phyloP scores from a whole-genome alignment of 30 jellyfish, hydroid and myxozoan genomes.

The Chrysaora quinquecirrha region DNA sequence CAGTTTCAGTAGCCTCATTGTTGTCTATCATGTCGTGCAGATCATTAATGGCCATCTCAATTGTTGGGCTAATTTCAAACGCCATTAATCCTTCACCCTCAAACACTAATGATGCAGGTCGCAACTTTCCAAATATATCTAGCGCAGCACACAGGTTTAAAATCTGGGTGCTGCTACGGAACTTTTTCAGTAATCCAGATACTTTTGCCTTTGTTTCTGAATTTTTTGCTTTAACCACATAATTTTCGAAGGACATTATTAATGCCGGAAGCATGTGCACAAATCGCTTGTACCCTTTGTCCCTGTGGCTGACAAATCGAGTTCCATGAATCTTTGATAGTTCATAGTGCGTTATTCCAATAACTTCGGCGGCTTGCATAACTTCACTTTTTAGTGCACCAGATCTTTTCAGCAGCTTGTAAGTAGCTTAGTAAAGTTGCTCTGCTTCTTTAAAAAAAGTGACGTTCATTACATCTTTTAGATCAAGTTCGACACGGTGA shows the following conservation, averaged over 20 bases:
- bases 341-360: conserved; percentile 48
- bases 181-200: conserved; percentile 36
- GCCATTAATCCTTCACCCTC: conserved; percentile 42
- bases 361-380: conserved; percentile 42
- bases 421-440: too few species aligned
- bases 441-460: too few species aligned
- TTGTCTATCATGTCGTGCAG: too few species aligned
- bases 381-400: conserved; percentile 51
- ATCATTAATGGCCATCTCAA: not conserved
- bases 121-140: conserved; percentile 34
- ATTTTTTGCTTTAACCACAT: conserved; percentile 3
- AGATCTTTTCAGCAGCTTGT: conserved; percentile 43
- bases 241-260: conserved; percentile 33
- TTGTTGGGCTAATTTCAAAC: conserved; percentile 1
- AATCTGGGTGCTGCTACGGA: conserved; percentile 10
- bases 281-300: conserved; percentile 29
- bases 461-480: too few species aligned
- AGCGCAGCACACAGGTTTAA: conserved; percentile 39
- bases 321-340: conserved; percentile 54
- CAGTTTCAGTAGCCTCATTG: too few species aligned
- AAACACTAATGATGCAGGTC: conserved; percentile 18
- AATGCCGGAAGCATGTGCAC: conserved; percentile 67
- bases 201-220: conserved; percentile 54
- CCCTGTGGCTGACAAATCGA: conserved; percentile 57
- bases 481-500: conserved; percentile 31